These are phyloP conservation scores for Phrynocephalus forsythii DNA, from an alignment of 2,797 vertebrate genomes.

Conservation along the genomic window DNA sequence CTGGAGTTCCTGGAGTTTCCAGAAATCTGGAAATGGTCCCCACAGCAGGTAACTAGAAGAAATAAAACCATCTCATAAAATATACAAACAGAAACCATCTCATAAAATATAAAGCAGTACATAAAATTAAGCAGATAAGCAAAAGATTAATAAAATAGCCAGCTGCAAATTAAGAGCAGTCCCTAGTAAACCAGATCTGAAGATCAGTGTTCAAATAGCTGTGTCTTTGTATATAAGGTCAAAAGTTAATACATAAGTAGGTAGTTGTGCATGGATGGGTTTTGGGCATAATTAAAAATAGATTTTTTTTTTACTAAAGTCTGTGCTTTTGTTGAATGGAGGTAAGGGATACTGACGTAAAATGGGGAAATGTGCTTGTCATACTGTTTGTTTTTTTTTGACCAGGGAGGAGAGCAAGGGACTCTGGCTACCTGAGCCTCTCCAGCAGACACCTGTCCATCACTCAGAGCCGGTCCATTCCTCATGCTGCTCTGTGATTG, in stretches of 20 bases:
- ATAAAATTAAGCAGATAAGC: not conserved
- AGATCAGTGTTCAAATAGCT: too few species aligned
- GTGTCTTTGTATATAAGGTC: not conserved
- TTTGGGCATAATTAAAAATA: not conserved
- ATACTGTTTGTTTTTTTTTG: not conserved
- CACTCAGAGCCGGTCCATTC: slow-evolving; percentile 1
- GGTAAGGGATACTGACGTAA: too few species aligned
- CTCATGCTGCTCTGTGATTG: slow-evolving; percentile 16
- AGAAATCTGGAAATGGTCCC: not conserved
- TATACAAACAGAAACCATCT: not conserved
- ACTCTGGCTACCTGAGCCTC: not conserved
- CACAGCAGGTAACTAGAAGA: not conserved
- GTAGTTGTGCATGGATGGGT: not conserved
- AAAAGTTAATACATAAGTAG: not conserved
- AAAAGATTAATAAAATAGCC: too few species aligned
- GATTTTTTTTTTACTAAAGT: not conserved
- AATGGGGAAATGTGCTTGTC: too few species aligned
- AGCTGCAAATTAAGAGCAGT: too few species aligned
- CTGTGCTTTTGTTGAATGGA: not conserved
- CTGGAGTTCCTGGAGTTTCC: too few species aligned
- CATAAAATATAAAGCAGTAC: not conserved
- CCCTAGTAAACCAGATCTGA: too few species aligned
- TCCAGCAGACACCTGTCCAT: not conserved
- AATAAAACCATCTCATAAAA: not conserved
- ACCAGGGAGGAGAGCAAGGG: not conserved